Conservation (phyloP, 2,888 invertebrate species). For the Hyposoter didymator region DNA sequence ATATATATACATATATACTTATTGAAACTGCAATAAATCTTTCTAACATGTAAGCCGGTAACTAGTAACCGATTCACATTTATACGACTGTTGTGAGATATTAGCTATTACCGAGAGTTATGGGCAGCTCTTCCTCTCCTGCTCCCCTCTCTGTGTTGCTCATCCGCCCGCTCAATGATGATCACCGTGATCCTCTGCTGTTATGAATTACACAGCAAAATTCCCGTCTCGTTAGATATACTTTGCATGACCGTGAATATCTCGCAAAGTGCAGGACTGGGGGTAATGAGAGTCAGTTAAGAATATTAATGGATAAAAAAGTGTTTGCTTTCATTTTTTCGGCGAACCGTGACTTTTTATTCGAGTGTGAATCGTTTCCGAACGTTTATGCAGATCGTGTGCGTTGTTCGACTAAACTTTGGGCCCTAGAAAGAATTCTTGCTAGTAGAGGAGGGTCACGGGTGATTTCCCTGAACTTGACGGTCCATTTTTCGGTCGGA, state of each 20-base stretch:
- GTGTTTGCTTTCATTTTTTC: background rate
- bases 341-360: background rate
- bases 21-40: constrained; percentile 79
- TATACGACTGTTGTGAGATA: constrained; percentile 82
- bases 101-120: constrained; percentile 83
- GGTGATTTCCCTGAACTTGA: constrained; percentile 56
- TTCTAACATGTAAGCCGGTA: constrained; percentile 80
- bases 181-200: constrained; percentile 70
- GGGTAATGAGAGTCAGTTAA: background rate
- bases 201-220: constrained; percentile 74
- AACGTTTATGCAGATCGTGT: constrained; percentile 54
- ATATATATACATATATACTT: constrained; percentile 47
- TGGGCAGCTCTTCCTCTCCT: constrained; percentile 65
- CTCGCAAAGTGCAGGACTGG: background rate
- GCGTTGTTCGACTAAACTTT: constrained; percentile 2
- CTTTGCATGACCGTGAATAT: background rate
- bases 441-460: constrained; percentile 12
- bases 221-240: constrained; percentile 58
- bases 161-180: constrained; percentile 51
- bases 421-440: constrained; percentile 22
- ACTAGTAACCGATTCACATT: constrained; percentile 83
- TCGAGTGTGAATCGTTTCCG: constrained; percentile 22
- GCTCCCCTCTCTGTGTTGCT: constrained; percentile 22
- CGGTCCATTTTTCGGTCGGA: background rate
- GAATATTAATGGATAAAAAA: background rate